Evolutionary conservation across 2,888 invertebrate species (phyloP).

Genomic region (Netelia melanura): DNA sequence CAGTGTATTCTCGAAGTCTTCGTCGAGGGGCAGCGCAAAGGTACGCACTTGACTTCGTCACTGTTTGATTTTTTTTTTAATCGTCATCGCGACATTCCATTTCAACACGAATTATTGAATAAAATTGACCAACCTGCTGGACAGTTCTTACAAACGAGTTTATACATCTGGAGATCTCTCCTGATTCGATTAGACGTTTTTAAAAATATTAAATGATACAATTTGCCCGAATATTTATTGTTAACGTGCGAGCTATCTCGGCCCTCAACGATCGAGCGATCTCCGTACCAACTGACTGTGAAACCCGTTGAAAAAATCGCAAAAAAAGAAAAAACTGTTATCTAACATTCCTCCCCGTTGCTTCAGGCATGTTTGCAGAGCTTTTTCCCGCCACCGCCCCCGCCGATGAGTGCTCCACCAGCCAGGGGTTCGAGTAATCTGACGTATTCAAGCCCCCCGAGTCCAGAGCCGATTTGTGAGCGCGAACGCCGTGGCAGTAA

Average conservation of each 20-base stretch:
- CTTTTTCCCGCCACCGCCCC: slow-evolving; percentile 84
- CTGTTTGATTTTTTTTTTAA: neutral
- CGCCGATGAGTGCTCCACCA: slow-evolving; percentile 83
- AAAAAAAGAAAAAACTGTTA: slow-evolving; percentile 25
- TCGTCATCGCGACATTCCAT: neutral
- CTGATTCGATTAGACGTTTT: too few species aligned
- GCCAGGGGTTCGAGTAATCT: slow-evolving; percentile 82
- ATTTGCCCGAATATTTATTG: too few species aligned
- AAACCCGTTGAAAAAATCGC: slow-evolving; percentile 4
- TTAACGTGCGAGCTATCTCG: too few species aligned
- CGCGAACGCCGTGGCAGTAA: slow-evolving; percentile 83
- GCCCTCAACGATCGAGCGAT: too few species aligned
- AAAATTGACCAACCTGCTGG: slow-evolving; percentile 5
- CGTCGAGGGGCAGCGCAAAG: slow-evolving; percentile 84
- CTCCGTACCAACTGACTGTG: too few species aligned
- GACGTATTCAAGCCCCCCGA: slow-evolving; percentile 84
- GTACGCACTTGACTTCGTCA: slow-evolving; percentile 69
- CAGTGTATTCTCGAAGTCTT: slow-evolving; percentile 84
- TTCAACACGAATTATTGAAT: neutral
- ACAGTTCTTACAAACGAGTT: too few species aligned
- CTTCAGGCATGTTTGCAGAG: slow-evolving; percentile 84
- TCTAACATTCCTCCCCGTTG: slow-evolving; percentile 40
- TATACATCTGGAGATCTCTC: too few species aligned
- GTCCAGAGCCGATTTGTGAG: slow-evolving; percentile 82
- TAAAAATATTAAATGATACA: too few species aligned